These are phyloP conservation scores for Argopecten irradians DNA, from an alignment of 1,140 invertebrate genomes.

Conservation along the genomic window DNA sequence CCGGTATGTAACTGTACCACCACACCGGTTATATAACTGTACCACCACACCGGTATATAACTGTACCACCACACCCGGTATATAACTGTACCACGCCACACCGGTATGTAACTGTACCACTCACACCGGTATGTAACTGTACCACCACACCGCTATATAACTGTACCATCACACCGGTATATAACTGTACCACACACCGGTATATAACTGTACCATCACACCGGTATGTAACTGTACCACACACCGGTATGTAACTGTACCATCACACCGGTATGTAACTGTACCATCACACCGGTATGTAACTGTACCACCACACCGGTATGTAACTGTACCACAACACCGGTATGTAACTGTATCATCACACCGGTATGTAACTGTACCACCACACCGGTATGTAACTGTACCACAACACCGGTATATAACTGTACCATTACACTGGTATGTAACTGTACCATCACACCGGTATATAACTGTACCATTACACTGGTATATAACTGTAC, in stretches of 20 bases:
- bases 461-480: neutral
- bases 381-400: neutral
- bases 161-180: neutral
- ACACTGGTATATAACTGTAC: neutral
- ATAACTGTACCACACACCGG: neutral
- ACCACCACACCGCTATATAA: neutral
- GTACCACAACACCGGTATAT: neutral
- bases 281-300: neutral
- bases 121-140: neutral
- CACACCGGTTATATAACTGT: neutral
- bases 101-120: neutral
- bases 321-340: neutral
- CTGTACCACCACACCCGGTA: neutral
- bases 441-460: neutral
- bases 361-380: neutral
- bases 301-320: neutral
- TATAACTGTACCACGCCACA: neutral
- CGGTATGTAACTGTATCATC: neutral
- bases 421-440: no score
- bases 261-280: neutral
- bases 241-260: neutral
- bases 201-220: neutral
- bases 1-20: neutral
- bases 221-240: neutral
- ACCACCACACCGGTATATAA: neutral